Conservation (phyloP, 2,797 vertebrate species). For the Macrochelys suwanniensis region DNA sequence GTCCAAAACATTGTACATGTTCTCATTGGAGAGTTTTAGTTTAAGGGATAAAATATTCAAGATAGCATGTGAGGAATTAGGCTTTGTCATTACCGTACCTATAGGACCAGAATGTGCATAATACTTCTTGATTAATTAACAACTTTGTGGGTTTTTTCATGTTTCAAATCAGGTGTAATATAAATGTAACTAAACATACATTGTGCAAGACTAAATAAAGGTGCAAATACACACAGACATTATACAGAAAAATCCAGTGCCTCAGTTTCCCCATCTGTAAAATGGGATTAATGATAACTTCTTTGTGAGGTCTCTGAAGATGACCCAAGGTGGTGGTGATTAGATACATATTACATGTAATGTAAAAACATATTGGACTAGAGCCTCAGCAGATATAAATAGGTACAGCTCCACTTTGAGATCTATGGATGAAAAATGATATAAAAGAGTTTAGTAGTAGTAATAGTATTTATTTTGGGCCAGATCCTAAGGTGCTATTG, state of each 20-base stretch:
- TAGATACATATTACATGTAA: accelerated
- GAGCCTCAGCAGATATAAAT: background rate
- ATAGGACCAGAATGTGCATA: accelerated
- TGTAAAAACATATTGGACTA: background rate
- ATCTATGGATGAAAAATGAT: accelerated
- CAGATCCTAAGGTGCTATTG: background rate
- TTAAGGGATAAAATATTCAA: background rate
- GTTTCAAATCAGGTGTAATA: accelerated
- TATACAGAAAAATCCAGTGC: background rate
- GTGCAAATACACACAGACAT: background rate
- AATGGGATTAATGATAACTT: background rate
- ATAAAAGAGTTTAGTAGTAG: background rate
- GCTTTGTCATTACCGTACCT: background rate
- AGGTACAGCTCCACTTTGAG: accelerated
- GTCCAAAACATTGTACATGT: accelerated
- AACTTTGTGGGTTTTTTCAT: accelerated
- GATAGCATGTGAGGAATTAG: background rate
- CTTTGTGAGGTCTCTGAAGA: background rate
- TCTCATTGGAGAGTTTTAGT: background rate
- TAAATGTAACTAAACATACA: accelerated
- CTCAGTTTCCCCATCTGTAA: background rate
- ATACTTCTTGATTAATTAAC: background rate
- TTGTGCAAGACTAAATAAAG: accelerated
- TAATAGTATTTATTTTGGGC: background rate
- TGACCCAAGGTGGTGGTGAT: accelerated